Evolutionary conservation across 2,888 invertebrate species (phyloP).

Genomic region (Trichopria drosophilae): DNA sequence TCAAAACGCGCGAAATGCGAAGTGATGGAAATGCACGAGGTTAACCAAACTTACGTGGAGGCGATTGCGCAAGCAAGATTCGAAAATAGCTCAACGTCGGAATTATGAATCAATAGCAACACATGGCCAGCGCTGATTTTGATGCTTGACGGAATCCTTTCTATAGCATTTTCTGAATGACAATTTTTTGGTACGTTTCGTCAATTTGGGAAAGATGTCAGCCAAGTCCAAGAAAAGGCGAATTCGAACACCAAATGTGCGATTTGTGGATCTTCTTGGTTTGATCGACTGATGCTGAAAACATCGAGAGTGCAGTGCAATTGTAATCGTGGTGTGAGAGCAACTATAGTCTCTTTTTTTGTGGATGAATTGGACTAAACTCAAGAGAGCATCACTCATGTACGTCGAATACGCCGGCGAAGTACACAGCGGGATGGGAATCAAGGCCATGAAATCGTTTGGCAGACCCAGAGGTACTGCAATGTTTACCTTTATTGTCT

Average conservation of each 20-base stretch:
- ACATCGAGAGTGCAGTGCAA: neutral
- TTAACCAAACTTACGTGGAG: conserved; percentile 15
- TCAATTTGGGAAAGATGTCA: too few relatives aligned
- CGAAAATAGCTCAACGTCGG: conserved; percentile 49
- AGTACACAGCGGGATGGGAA: conserved; percentile 74
- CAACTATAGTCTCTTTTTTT: neutral
- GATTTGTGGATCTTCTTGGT: too few relatives aligned
- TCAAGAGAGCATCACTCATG: conserved; percentile 55
- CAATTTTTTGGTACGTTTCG: too few relatives aligned
- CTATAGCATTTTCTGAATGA: too few relatives aligned
- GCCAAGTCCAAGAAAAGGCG: too few relatives aligned
- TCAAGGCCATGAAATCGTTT: conserved; percentile 86
- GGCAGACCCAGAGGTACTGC: conserved; percentile 82
- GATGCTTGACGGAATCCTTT: too few relatives aligned
- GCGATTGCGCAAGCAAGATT: conserved; percentile 51
- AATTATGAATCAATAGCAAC: conserved; percentile 54
- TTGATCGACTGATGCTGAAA: conserved; percentile 20
- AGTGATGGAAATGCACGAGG: conserved; percentile 15
- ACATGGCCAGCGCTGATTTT: too few relatives aligned
- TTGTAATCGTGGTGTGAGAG: neutral
- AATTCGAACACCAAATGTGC: too few relatives aligned
- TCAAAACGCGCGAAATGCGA: conserved; percentile 4
- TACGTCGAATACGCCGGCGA: conserved; percentile 63
- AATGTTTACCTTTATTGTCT: too few relatives aligned
- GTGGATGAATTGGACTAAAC: neutral